Conservation (phyloP, 1,140 invertebrate species). For the Halyomorpha halys region DNA sequence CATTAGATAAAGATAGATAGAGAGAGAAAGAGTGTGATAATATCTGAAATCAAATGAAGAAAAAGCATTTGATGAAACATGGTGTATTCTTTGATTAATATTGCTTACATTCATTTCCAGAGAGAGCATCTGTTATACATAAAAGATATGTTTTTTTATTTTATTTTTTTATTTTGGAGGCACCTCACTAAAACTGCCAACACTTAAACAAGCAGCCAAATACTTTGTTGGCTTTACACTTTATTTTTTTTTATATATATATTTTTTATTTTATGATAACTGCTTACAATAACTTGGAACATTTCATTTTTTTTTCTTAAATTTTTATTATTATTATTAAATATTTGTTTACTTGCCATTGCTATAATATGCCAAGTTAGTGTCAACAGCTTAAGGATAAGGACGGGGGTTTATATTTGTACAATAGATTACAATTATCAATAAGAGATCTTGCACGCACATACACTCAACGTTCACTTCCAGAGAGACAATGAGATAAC, state of each 20-base stretch:
- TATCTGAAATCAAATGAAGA: slow-evolving; percentile 18
- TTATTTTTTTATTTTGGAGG: not conserved
- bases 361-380: not conserved
- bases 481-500: not conserved
- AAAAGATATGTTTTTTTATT: slow-evolving; percentile 7
- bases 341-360: no score
- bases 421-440: slow-evolving; percentile 2
- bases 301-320: not conserved
- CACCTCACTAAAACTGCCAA: not conserved
- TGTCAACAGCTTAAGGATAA: not conserved
- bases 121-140: slow-evolving; percentile 11
- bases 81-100: slow-evolving; percentile 18
- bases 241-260: not conserved
- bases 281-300: not conserved
- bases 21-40: slow-evolving; percentile 11
- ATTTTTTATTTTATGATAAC: not conserved
- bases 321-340: no score
- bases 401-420: slow-evolving; percentile 15
- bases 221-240: not conserved
- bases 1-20: not conserved
- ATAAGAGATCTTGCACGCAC: not conserved
- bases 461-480: not conserved
- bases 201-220: not conserved
- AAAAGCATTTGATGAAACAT: slow-evolving; percentile 12
- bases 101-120: not conserved